Evolutionary conservation across 2,113 vertebrate species (phyloP).

Genomic region (Atlantisia rogersi): DNA sequence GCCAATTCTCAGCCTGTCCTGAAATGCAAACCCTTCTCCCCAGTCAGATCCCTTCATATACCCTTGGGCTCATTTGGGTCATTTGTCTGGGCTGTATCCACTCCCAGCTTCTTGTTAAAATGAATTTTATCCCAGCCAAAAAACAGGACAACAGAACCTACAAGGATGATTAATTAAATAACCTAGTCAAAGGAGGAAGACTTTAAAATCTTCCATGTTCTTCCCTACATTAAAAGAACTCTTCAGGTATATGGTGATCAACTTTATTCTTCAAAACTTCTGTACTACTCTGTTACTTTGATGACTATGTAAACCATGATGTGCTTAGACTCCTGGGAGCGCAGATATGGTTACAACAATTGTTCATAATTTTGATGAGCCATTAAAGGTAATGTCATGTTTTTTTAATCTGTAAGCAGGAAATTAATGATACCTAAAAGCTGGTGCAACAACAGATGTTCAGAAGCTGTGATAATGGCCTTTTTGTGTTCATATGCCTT

Average conservation of each 20-base stretch:
- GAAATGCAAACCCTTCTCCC: too few species aligned
- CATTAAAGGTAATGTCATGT: constrained; percentile 6
- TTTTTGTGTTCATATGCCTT: neutral
- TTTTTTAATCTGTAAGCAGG: neutral
- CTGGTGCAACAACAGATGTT: constrained; percentile 24
- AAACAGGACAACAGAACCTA: neutral
- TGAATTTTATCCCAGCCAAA: too few species aligned
- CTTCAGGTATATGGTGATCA: neutral
- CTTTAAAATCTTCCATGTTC: neutral
- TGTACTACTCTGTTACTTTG: neutral
- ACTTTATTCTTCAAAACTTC: neutral
- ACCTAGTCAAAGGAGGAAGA: neutral
- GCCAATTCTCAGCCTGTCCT: too few species aligned
- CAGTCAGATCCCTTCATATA: too few species aligned
- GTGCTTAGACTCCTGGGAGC: neutral
- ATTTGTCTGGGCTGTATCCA: too few species aligned
- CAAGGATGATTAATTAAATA: neutral
- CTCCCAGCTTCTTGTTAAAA: too few species aligned
- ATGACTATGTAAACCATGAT: neutral
- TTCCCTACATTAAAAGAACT: neutral
- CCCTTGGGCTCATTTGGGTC: too few species aligned
- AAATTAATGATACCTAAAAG: constrained; percentile 31
- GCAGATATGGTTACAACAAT: neutral
- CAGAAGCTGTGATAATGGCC: neutral
- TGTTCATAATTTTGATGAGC: constrained; percentile 4